Evolutionary conservation across 2,888 invertebrate genomes (phyloP).

Genomic region (Ommatoiulus sabulosus): DNA sequence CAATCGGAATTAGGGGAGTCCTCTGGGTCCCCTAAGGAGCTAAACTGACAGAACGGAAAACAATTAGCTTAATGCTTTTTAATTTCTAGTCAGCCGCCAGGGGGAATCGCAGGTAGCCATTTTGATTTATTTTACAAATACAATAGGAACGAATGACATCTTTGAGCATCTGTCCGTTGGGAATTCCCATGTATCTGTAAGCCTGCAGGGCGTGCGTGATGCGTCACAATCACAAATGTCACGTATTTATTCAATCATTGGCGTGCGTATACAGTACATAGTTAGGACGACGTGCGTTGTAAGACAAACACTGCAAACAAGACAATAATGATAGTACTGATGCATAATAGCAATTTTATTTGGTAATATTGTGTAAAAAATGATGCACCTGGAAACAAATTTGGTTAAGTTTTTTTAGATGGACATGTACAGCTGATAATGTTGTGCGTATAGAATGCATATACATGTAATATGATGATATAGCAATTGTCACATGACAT

Average conservation of each 20-base stretch:
- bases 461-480: too few relatives aligned
- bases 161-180: neutral
- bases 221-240: neutral
- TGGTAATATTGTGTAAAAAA: too few relatives aligned
- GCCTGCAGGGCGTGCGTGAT: neutral
- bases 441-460: too few relatives aligned
- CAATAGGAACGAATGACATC: conserved; percentile 3
- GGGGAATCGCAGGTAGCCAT: neutral
- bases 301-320: too few relatives aligned
- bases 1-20: neutral
- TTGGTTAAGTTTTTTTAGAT: too few relatives aligned
- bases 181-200: neutral
- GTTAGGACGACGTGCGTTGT: neutral
- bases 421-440: too few relatives aligned
- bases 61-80: conserved; percentile 34
- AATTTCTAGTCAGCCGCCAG: neutral
- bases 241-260: neutral
- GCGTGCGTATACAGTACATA: neutral
- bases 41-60: neutral
- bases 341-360: too few relatives aligned
- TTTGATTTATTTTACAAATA: conserved; percentile 8
- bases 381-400: too few relatives aligned
- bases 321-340: too few relatives aligned
- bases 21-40: neutral
- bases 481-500: too few relatives aligned